These are phyloP conservation scores for Cherax quadricarinatus DNA, from an alignment of 1,140 invertebrate species.

Conservation along the genomic window DNA sequence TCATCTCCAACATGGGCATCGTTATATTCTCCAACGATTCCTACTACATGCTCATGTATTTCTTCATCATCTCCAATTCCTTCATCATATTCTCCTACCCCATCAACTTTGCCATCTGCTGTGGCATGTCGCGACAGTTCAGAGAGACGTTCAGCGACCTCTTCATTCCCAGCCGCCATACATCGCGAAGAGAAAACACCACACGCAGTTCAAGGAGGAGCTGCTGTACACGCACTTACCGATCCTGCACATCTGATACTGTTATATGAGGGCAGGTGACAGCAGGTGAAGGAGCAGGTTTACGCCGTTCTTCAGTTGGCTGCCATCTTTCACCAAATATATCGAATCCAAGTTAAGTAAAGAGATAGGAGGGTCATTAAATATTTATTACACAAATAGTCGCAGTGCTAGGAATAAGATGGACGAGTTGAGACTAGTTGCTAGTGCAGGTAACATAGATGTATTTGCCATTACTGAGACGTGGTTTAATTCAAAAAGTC, in stretches of 20 bases:
- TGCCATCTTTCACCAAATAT: conserved; percentile 6
- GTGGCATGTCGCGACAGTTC: conserved; percentile 94
- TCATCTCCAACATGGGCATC: conserved; percentile 84
- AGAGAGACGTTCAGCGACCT: conserved; percentile 93
- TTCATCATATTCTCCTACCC: conserved; percentile 93
- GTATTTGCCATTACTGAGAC: too few relatives aligned
- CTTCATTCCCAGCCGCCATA: conserved; percentile 82
- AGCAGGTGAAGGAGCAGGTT: conserved; percentile 35
- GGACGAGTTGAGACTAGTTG: too few relatives aligned
- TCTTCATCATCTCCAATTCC: conserved; percentile 93
- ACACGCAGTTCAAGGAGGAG: conserved; percentile 67
- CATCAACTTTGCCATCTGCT: conserved; percentile 97
- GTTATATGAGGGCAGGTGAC: conserved; percentile 63
- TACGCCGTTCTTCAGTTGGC: conserved; percentile 33
- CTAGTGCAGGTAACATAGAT: too few relatives aligned
- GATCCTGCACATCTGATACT: conserved; percentile 56
- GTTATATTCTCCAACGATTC: conserved; percentile 78
- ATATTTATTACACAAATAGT: too few relatives aligned
- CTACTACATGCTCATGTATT: conserved; percentile 87
- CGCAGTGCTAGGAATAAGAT: too few relatives aligned
- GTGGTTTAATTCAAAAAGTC: too few relatives aligned
- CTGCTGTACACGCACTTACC: conserved; percentile 57
- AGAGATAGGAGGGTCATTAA: too few relatives aligned
- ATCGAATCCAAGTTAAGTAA: neutral
- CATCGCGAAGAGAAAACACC: conserved; percentile 23